phyloP scores from a whole-genome alignment of 1,140 invertebrate species.

The Plectrocnemia conspersa region DNA sequence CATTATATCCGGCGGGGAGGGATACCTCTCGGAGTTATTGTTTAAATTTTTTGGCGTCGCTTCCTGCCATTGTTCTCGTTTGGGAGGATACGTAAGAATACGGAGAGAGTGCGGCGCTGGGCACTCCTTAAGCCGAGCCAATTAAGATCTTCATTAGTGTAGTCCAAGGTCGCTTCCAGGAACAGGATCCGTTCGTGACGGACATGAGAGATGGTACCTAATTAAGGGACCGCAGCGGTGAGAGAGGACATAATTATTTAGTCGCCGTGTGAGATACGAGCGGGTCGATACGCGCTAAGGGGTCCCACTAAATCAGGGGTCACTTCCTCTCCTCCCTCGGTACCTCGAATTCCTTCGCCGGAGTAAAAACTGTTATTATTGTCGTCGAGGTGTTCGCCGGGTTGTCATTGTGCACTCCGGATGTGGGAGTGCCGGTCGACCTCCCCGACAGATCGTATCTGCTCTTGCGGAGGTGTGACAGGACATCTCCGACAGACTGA shows the following conservation, averaged over 20 bases:
- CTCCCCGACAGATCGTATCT: conserved; percentile 20
- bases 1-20: too few relatives aligned
- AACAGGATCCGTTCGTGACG: conserved; percentile 14
- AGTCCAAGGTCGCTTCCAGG: conserved; percentile 31
- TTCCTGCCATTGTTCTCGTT: conserved; percentile 15
- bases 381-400: background rate
- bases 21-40: too few relatives aligned
- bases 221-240: conserved; percentile 25
- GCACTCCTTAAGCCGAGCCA: conserved; percentile 22
- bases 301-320: conserved; percentile 30
- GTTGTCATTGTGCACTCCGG: conserved; percentile 19
- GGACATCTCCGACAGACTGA: conserved; percentile 17
- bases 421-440: conserved; percentile 19
- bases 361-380: too few relatives aligned
- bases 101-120: background rate
- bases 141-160: conserved; percentile 37
- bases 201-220: conserved; percentile 10
- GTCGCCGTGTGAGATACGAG: conserved; percentile 34
- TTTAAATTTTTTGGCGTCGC: too few relatives aligned
- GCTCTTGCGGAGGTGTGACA: conserved; percentile 16
- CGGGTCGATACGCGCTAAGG: conserved; percentile 26
- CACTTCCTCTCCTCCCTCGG: too few relatives aligned
- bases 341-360: too few relatives aligned
- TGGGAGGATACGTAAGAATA: background rate
- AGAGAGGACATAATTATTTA: conserved; percentile 37